Percentiles rank a stretch among this genome's conserved stretches.
phyloP scores from a whole-genome alignment of 2,113 vertebrate species.

The Macrotis lagotis region DNA sequence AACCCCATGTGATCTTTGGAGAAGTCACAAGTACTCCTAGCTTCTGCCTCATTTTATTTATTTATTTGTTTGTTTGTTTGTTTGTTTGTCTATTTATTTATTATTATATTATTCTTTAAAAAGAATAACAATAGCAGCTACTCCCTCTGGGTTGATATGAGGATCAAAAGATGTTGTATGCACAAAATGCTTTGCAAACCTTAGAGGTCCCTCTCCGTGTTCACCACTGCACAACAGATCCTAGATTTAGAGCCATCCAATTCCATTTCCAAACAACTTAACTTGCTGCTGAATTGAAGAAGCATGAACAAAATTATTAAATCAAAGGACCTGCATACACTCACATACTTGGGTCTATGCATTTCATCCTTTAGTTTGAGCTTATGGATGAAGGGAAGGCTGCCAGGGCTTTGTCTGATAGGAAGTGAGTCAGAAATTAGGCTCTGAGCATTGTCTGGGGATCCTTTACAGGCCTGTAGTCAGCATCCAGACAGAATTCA shows the following conservation, averaged over 20 bases:
- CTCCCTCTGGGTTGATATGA: neutral
- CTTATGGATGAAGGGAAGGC: neutral
- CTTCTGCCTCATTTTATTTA: neutral
- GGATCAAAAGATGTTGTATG: neutral
- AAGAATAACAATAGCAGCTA: neutral
- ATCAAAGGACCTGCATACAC: neutral
- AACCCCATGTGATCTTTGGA: neutral
- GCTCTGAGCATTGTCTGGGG: neutral
- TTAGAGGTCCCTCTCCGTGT: neutral
- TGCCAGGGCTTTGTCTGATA: neutral
- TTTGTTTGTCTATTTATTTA: neutral
- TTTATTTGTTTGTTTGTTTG: neutral
- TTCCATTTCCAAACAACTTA: neutral
- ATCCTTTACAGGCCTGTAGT: neutral
- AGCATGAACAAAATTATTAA: neutral
- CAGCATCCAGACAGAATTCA: neutral
- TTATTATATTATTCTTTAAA: too few species aligned
- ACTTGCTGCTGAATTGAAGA: neutral
- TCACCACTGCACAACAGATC: neutral
- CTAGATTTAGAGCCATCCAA: neutral
- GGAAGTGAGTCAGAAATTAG: neutral
- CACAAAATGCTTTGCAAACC: neutral
- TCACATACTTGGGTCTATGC: neutral
- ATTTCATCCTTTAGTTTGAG: neutral
- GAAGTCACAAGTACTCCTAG: neutral